Evolutionary conservation across 2,113 vertebrate genomes (phyloP), one percentile per base, ranked within the genome.

Genomic region (Eidolon helvum): DNA sequence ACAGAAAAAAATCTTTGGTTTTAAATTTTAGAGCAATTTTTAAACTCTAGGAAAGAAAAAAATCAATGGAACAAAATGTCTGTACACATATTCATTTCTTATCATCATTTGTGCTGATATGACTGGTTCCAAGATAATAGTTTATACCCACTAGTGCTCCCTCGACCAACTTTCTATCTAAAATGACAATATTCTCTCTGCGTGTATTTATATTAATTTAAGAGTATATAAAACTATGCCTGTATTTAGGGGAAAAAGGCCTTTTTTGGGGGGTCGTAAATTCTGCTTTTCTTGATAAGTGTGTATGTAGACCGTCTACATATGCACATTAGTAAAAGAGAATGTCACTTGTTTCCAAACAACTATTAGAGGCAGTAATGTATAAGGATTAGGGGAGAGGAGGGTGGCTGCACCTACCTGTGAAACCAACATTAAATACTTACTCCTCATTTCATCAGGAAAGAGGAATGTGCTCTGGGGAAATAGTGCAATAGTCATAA

Each of bases 381-480:
- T 22, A 28, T 40, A 68, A 84, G 48, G 61, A 65, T 57, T 66
- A 63, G 48, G 55, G 30, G 55, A 85, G n/a, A 66, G 30, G 61
- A 93, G 33, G 33, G 38, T 16, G 91, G 43, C 33, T 68, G 45
- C 48, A 30, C 68, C 53, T 84, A 65, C 50, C 75, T 38, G 35
- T 21, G 89, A 97, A 94, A 90, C 30, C 59, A 77, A 68, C 48
- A 84, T 85, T 90, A 63, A 68, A 69, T 30, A 87, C 26, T 92
- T 77, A 75, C 59, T 95, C 53, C 33, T 94, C 55, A 48, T 95
- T 93, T 96, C 91, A 77, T 96, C 86, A 97, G 83, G 94, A 96
- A 87, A 92, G 90, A 94, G 53, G 40, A 94, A 89, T 45, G 74
- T 75, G 84, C 87, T 94, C 95, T 84, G 80, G 75, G 89, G 87